phyloP scores from a whole-genome alignment of 1,140 invertebrate genomes.

The Conus betulinus region DNA sequence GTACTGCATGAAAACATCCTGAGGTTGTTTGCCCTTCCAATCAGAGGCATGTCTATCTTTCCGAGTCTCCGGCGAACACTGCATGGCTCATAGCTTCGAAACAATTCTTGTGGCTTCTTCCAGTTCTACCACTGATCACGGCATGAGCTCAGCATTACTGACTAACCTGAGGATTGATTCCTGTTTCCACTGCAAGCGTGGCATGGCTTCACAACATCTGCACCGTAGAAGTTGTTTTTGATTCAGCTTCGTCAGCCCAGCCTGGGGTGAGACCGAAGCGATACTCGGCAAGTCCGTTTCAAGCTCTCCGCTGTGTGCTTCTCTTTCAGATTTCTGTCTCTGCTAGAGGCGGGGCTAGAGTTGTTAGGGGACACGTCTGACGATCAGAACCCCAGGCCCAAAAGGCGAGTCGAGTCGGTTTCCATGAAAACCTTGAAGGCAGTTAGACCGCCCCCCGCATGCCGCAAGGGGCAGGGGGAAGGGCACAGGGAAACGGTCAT shows the following conservation, averaged over 20 bases:
- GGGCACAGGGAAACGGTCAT: not conserved
- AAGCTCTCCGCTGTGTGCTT: not conserved
- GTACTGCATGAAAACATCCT: not conserved
- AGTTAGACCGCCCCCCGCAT: not conserved
- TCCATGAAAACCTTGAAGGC: not conserved
- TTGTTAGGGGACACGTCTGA: constrained; percentile 30
- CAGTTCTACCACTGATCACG: too few relatives aligned
- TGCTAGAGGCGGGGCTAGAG: constrained; percentile 28
- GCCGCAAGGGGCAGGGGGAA: not conserved
- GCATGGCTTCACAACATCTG: not conserved
- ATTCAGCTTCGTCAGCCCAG: not conserved
- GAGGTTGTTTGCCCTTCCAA: not conserved
- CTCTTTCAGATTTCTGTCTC: constrained; percentile 28
- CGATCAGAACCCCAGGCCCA: constrained; percentile 6
- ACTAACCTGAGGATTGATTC: too few relatives aligned
- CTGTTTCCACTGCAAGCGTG: not conserved
- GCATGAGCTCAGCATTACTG: too few relatives aligned
- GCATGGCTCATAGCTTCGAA: not conserved
- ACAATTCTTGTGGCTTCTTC: not conserved
- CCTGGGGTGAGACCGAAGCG: not conserved
- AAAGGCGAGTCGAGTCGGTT: not conserved
- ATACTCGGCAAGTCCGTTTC: not conserved
- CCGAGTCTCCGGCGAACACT: not conserved
- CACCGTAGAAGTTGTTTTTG: not conserved
- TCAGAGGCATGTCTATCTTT: not conserved